A percentile compares a stretch with the other conserved stretches of the same genome.
Conservation (phyloP, 1,140 invertebrate genomes). For the Drosophila asahinai region DNA sequence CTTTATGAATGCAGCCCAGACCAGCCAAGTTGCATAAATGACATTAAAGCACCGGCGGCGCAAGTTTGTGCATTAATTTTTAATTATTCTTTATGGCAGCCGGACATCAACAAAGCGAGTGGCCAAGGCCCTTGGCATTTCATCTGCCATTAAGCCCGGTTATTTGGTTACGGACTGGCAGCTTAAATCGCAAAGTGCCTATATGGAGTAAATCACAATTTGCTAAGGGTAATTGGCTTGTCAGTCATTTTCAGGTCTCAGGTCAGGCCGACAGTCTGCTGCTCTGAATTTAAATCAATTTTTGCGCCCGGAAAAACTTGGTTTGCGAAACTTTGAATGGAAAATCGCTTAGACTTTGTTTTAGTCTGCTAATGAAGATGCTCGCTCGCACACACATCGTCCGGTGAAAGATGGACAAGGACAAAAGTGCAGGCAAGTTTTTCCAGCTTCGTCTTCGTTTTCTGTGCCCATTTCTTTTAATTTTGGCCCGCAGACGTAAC, state of each 20-base stretch:
- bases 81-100: conserved; percentile 60
- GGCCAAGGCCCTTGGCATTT: conserved; percentile 21
- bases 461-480: conserved; percentile 44
- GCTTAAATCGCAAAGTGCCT: conserved; percentile 10
- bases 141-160: conserved; percentile 37
- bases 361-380: conserved; percentile 51
- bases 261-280: not conserved
- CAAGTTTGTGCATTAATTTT: conserved; percentile 57
- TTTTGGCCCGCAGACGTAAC: conserved; percentile 56
- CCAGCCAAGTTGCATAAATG: conserved; percentile 44
- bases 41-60: conserved; percentile 40
- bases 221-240: conserved; percentile 33
- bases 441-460: conserved; percentile 1
- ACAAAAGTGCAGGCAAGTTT: conserved; percentile 50
- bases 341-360: conserved; percentile 57
- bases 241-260: conserved; percentile 35
- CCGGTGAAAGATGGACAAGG: conserved; percentile 28
- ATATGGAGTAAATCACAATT: conserved; percentile 37
- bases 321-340: conserved; percentile 27
- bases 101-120: conserved; percentile 22
- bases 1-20: too few relatives aligned
- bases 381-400: conserved; percentile 3
- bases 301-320: conserved; percentile 35
- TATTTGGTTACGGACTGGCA: conserved; percentile 6
- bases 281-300: conserved; percentile 52